These are phyloP conservation scores for Mythimna lalbum DNA, from an alignment of 2,888 invertebrate species.

Conservation along the genomic window DNA sequence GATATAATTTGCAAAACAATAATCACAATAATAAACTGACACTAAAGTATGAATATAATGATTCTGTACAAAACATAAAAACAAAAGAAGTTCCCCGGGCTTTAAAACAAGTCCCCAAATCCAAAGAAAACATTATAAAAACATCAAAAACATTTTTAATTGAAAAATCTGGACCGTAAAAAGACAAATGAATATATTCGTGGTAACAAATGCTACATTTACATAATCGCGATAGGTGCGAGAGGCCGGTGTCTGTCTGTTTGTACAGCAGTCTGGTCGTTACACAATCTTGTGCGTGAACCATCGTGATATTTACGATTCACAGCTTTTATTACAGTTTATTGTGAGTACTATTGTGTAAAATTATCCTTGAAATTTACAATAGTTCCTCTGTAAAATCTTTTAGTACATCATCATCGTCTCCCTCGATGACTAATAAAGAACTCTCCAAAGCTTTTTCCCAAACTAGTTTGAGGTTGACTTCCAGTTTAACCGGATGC, in stretches of 20 bases:
- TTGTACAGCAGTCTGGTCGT: conserved; percentile 58
- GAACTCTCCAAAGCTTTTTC: no score
- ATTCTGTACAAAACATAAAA: not conserved
- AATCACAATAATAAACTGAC: not conserved
- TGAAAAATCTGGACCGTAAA: conserved; percentile 49
- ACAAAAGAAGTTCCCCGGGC: not conserved
- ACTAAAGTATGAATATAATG: not conserved
- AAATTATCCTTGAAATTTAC: not conserved
- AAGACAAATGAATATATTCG: conserved; percentile 57
- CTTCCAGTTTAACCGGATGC: no score
- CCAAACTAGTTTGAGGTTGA: no score
- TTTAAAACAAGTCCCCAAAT: not conserved
- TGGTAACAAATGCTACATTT: conserved; percentile 51
- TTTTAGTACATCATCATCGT: not conserved
- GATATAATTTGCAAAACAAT: not conserved
- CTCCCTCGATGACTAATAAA: no score
- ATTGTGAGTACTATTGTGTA: conserved; percentile 11
- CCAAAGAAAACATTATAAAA: conserved; percentile 18
- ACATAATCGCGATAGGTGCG: conserved; percentile 54
- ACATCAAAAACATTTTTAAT: conserved; percentile 33
- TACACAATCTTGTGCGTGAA: conserved; percentile 60
- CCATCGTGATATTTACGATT: conserved; percentile 38
- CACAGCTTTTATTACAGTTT: conserved; percentile 37
- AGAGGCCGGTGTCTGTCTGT: conserved; percentile 55
- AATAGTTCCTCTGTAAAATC: not conserved